A percentile compares a stretch with the other conserved stretches of the same genome.
phyloP scores from a whole-genome alignment of 1,140 invertebrate genomes.

The Dinoponera quadriceps region DNA sequence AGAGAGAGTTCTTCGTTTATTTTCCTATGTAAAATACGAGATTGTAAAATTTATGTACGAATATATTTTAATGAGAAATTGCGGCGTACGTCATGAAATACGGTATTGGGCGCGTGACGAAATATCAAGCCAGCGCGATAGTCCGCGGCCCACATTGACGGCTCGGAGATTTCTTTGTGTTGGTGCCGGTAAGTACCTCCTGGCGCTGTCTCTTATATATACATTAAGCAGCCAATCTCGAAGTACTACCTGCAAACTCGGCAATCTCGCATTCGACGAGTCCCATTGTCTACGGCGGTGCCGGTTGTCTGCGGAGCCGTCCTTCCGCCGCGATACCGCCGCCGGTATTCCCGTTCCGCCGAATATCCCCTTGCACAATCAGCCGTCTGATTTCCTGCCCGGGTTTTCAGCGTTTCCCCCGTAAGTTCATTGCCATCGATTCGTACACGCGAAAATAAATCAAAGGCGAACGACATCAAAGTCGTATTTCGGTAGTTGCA shows the following conservation, averaged over 20 bases:
- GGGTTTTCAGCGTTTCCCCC: conserved; percentile 35
- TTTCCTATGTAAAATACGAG: conserved; percentile 21
- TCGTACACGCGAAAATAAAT: conserved; percentile 32
- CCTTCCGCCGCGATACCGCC: conserved; percentile 38
- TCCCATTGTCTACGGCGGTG: conserved; percentile 49
- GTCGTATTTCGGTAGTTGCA: conserved; percentile 23
- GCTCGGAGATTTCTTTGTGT: conserved; percentile 29
- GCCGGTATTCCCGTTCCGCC: conserved; percentile 23
- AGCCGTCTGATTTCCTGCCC: conserved; percentile 43
- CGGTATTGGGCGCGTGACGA: not conserved
- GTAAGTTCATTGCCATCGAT: conserved; percentile 43
- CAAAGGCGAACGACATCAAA: conserved; percentile 46
- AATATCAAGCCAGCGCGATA: conserved; percentile 11
- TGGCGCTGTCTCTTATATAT: conserved; percentile 51
- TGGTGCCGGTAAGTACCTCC: conserved; percentile 25
- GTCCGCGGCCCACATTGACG: conserved; percentile 10
- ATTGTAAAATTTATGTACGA: conserved; percentile 22
- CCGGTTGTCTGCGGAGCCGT: conserved; percentile 38
- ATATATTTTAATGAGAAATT: conserved; percentile 7
- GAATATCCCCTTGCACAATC: conserved; percentile 48
- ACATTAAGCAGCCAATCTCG: conserved; percentile 56
- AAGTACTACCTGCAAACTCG: conserved; percentile 56
- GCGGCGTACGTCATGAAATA: not conserved
- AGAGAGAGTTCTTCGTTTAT: not conserved
- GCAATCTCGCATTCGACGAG: conserved; percentile 59